These are phyloP conservation scores for Corythoichthys intestinalis DNA, from an alignment of 2,113 vertebrate species.

Conservation along the genomic window DNA sequence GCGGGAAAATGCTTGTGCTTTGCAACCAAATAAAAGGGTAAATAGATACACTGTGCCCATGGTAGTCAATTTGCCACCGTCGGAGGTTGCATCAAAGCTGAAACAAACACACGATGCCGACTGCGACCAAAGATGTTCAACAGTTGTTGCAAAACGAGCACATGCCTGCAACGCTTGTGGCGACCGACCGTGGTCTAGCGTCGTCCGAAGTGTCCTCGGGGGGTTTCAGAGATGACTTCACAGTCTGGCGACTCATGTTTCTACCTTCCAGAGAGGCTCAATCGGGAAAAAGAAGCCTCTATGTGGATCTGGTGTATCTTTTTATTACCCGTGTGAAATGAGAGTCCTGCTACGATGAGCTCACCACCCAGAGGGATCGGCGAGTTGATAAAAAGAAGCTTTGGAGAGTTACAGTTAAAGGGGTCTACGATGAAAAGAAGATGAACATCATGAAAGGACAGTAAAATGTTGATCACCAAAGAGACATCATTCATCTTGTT, in stretches of 20 bases:
- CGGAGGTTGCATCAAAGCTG: background rate
- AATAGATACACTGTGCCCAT: background rate
- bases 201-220: background rate
- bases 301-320: background rate
- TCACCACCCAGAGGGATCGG: background rate
- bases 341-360: background rate
- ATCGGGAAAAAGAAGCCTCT: background rate
- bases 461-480: too few relatives aligned
- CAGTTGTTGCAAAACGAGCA: background rate
- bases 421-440: too few relatives aligned
- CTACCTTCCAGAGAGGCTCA: background rate
- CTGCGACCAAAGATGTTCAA: background rate
- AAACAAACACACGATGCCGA: background rate
- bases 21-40: background rate
- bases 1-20: background rate
- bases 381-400: too few relatives aligned
- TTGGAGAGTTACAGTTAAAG: too few relatives aligned
- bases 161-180: background rate
- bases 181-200: background rate
- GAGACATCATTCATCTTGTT: too few relatives aligned
- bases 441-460: too few relatives aligned
- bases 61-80: conserved; percentile 1
- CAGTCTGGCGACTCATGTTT: background rate
- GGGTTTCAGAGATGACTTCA: background rate
- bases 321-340: background rate